Evolutionary conservation across 1,140 invertebrate species (phyloP), one percentile per base, ranked within the genome.

Genomic region (Choristoneura fumiferana): DNA sequence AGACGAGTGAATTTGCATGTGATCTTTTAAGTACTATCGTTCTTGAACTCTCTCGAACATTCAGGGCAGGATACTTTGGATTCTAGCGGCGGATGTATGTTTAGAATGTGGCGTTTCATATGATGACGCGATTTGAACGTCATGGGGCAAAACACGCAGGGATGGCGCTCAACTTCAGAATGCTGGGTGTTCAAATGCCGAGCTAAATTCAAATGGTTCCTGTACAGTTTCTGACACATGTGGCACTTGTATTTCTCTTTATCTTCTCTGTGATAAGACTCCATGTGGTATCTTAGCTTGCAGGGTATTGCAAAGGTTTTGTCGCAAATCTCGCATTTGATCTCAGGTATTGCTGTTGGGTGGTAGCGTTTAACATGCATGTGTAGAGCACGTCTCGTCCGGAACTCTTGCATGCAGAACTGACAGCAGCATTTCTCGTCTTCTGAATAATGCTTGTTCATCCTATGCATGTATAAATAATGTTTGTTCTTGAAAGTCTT

Each of bases 401-500:
- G 52, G 34, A 85, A 88, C 55, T 88, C 85, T 58, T 88, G 85
- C 4, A 87, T 57, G 22, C 85, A 88, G 63, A 80, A 85, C 45
- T 88, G 83, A 45, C 85, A 88, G 55, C 76, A 87, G 15, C 82
- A 83, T 49, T 86, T 86, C 63, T 86, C 83, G 0, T 72, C 64
- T 5, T 88, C 85, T 0, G 83, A 86, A 18, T 88, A 86, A 52
- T 88, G 85, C 18, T 86, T 86, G 14, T 88, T 88, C 83, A 88
- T 88, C 13, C 81, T 55, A 55, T 88, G 85, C 85, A 88, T 88
- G 59, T 88, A 88, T 0, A 89, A 14, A 54, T 89, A 89, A 38
- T 89, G 86, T 67, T 87, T 89, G 45, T 87, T 89, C 37, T 89
- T 89, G 38, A 84, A 89, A 0, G 82, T 80, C 55, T 87, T 89